Conservation (phyloP, 2,113 vertebrate species). For the Gadus chalcogrammus region DNA sequence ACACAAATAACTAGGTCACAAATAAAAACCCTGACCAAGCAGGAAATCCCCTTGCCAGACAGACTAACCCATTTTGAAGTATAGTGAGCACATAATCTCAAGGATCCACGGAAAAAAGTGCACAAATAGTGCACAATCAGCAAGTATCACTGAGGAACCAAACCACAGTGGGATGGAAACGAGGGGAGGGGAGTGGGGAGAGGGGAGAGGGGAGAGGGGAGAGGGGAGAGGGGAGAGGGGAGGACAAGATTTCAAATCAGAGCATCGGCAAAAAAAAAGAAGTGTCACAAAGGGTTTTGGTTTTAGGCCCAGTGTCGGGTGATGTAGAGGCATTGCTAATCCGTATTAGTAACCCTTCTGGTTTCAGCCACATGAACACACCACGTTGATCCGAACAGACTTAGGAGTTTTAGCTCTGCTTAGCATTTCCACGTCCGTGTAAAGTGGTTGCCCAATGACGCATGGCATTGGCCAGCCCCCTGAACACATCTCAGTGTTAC, state of each 20-base stretch:
- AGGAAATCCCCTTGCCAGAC: conserved; percentile 51
- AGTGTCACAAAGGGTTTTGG: too few relatives aligned
- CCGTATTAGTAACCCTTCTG: conserved; percentile 37
- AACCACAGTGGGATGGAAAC: conserved; percentile 26
- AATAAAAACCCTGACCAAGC: conserved; percentile 27
- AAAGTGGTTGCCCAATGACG: conserved; percentile 19
- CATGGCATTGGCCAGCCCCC: conserved; percentile 13
- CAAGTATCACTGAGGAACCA: conserved; percentile 7
- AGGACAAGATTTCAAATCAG: conserved; percentile 19
- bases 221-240: not conserved
- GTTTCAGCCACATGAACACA: conserved; percentile 21
- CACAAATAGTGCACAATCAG: not conserved
- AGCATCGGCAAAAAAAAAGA: too few relatives aligned
- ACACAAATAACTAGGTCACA: conserved; percentile 45
- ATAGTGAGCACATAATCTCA: conserved; percentile 4
- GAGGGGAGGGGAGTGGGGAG: too few relatives aligned
- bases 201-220: too few relatives aligned
- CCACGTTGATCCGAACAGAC: conserved; percentile 26
- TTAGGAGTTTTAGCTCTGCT: conserved; percentile 30
- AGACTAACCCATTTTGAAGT: conserved; percentile 25
- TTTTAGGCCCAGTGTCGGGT: not conserved
- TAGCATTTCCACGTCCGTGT: conserved; percentile 34
- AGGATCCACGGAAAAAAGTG: conserved; percentile 19
- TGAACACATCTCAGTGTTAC: conserved; percentile 17
- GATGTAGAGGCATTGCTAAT: conserved; percentile 46